Base-by-base conservation (phyloP, 2,888 invertebrate species). In the Drosophila prolongata region DNA sequence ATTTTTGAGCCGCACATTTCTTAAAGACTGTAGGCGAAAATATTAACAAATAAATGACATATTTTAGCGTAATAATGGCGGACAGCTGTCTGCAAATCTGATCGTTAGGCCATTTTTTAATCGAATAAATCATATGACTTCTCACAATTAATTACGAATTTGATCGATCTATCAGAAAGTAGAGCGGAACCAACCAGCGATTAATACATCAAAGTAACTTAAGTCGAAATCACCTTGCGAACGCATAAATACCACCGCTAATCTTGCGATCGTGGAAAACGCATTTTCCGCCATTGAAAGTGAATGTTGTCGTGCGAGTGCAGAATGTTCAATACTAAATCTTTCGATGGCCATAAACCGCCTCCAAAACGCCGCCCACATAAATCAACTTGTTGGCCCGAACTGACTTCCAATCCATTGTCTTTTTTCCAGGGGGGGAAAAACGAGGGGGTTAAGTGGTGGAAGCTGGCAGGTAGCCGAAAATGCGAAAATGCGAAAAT, bases 371-470 rank as follows among this genome's bases (percentile, higher is more conserved):
- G 78, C 69, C 88, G 88, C 86, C 88, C 86, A 83, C 82, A 83
- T 83, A 83, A 83, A 87, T 83, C 88, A 82, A 87, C 66, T 73
- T 78, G 80, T 59, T 79, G 61, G 68, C 64, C 73, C 60, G 65
- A 61, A 43, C 59, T 55, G 78, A 61, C 65, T 65, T 47, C 53
- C 54, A 61, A 54, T 75, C 68, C 64, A 82, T 87, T 84, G 81
- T 80, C 64, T 72, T 66, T 69, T 52, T 35, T 16, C 6, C 10
- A 8, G 24, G 27, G 59, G 9, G 30, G 35, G 42, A 43, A 27
- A n/a, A n/a, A n/a, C n/a, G n/a, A n/a, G 27, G 6, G 30, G 50
- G 19, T 3, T 6, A 11, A 34, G 40, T 40, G 49, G 49, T 27
- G 62, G 65, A 55, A 67, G 40, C 65, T 58, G 62, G 75, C 73